Evolutionary conservation across 1,140 invertebrate species (phyloP), one percentile per base, ranked within the genome.

Genomic region (Sminthurides bifidus): DNA sequence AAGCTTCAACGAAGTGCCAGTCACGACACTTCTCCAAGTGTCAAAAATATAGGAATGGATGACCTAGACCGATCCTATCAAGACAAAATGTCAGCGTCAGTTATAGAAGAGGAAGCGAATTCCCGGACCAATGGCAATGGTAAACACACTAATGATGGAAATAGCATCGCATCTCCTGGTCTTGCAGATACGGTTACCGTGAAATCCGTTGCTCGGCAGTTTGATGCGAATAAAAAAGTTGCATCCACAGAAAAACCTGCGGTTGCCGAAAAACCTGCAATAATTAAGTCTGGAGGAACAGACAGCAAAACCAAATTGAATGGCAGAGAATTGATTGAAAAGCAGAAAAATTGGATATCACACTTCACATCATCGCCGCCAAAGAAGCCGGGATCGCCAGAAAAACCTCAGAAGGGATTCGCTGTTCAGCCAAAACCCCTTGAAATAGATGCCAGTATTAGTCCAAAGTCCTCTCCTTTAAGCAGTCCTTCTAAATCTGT

Each of bases 281-380:
- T 31, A 4, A 37, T 44, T 10, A 23, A 52, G 3, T 4, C 14
- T 38, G 5, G 15, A 19, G 6, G 21, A 29, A 21, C 6, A 23
- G 6, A n/a, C n/a, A 44, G 38, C 24, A 52, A 58, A 29, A 52
- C 44, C 17, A 81, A 85, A 63, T 80, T 88, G 56, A 88, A 87
- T 65, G 83, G 80, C 8, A 81, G 85, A 51, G 86, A 90, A 69
- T 71, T 91, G 14, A 89, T 91, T 37, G 86, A 91, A 69, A 88
- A 89, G 65, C 86, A 89, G 64, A 81, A 82, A 66, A 91, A 91
- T 70, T 91, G 87, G 87, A 89, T 86, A 2, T 84, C 84, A 41
- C 87, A 91, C 70, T 91, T 91, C 67, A 37, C 52, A 51, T 56
- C 66, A 46, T 61, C 61, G 61, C 61, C 72, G 83, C 81, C 70